Evolutionary conservation across 2,888 invertebrate genomes (phyloP).

Genomic region (Tuberolachnus salignus): DNA sequence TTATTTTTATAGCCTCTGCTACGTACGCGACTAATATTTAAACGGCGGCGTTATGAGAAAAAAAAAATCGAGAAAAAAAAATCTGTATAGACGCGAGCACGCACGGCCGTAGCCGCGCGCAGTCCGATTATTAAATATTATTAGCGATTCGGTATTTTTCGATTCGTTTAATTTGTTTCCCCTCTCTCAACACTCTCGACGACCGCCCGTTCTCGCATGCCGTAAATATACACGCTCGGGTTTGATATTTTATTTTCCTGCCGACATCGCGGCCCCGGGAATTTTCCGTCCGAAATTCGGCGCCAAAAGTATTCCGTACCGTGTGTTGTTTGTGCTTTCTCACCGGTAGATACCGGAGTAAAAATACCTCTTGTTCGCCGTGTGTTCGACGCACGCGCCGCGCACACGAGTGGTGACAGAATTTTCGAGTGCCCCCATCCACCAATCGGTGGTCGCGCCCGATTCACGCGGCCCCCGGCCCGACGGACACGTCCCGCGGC

Average conservation of each 20-base stretch:
- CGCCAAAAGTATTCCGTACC: too few relatives aligned
- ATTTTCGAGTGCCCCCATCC: slow-evolving; percentile 7
- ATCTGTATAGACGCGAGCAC: not conserved
- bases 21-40: not conserved
- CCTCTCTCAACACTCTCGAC: not conserved
- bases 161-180: slow-evolving; percentile 12
- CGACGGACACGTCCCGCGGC: slow-evolving; percentile 28
- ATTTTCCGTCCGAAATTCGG: too few relatives aligned
- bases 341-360: too few relatives aligned
- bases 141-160: slow-evolving; percentile 32
- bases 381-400: not conserved
- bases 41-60: not conserved
- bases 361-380: too few relatives aligned
- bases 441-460: not conserved
- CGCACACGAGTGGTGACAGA: slow-evolving; percentile 14
- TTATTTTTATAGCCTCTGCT: slow-evolving; percentile 51
- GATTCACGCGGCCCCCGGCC: not conserved
- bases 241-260: not conserved
- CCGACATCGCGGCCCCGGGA: too few relatives aligned
- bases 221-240: not conserved
- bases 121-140: slow-evolving; percentile 41
- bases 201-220: not conserved
- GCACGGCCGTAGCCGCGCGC: not conserved
- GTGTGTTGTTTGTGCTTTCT: too few relatives aligned
- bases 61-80: not conserved